phyloP scores from a whole-genome alignment of 2,113 vertebrate genomes.

The Chlorodrepanis virens region DNA sequence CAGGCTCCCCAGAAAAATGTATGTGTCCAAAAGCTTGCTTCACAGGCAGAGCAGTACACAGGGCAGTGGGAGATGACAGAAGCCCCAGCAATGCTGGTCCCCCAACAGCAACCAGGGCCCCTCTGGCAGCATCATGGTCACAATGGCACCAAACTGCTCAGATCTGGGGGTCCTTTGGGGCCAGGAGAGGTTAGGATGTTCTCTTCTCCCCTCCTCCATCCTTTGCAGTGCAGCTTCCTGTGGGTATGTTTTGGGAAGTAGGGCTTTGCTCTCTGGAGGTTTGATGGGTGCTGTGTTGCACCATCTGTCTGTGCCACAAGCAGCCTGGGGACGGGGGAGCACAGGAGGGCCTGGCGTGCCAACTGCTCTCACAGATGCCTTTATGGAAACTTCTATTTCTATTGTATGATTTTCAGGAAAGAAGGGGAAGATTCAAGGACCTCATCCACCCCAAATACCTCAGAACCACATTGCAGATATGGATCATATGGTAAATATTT shows the following conservation, averaged over 20 bases:
- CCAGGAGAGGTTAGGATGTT: background rate
- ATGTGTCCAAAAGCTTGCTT: background rate
- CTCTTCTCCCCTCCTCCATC: background rate
- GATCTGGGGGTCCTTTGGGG: background rate
- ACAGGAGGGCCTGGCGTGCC: background rate
- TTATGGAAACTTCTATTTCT: background rate
- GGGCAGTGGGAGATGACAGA: background rate
- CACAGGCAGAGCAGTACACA: rapidly evolving
- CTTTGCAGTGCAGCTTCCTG: background rate
- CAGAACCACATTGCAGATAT: slow-evolving; percentile 88
- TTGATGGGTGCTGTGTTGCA: background rate
- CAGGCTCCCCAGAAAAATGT: background rate
- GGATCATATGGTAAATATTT: slow-evolving; percentile 86
- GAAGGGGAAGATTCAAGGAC: slow-evolving; percentile 82
- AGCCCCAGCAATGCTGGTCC: background rate
- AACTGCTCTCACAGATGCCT: background rate
- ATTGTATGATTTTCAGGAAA: slow-evolving; percentile 65
- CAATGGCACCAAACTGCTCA: background rate
- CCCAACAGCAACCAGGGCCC: background rate
- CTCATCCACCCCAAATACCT: slow-evolving; percentile 79
- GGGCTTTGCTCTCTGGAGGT: background rate
- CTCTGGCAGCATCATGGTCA: background rate
- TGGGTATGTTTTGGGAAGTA: background rate
- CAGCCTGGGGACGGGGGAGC: background rate
- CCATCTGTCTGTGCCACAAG: background rate